phyloP scores from a whole-genome alignment of 2,888 invertebrate species.

The Drosophila koepferae region DNA sequence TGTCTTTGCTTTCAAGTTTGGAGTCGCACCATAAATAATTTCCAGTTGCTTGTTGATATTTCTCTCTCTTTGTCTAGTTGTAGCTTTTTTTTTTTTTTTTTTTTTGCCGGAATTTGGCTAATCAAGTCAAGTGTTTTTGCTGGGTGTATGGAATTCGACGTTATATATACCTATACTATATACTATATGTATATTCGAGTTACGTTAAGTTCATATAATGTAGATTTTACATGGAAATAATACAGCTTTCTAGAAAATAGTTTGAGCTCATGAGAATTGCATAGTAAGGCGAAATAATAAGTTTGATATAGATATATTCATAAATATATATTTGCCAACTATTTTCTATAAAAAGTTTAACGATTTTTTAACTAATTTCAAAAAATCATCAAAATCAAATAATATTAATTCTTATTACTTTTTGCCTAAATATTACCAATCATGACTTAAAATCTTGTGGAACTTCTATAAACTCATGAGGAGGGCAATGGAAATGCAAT shows the following conservation, averaged over 20 bases:
- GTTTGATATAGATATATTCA: neutral
- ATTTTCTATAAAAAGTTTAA: neutral
- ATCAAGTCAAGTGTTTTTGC: slow-evolving; percentile 59
- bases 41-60: slow-evolving; percentile 41
- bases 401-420: neutral
- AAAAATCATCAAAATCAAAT: neutral
- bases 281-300: neutral
- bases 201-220: neutral
- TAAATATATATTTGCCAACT: neutral
- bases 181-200: neutral
- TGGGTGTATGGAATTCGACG: neutral
- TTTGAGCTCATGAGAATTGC: neutral
- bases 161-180: neutral
- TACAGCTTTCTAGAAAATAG: neutral
- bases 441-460: neutral
- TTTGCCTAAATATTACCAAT: neutral
- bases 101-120: slow-evolving; percentile 59
- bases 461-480: neutral
- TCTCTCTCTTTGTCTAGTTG: slow-evolving; percentile 5
- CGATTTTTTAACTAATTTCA: neutral
- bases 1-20: slow-evolving; percentile 65
- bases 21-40: slow-evolving; percentile 67
- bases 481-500: neutral
- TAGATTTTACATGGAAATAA: neutral
- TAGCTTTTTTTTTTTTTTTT: neutral